Evolutionary conservation across 2,113 vertebrate genomes (phyloP), one percentile per base, ranked within the genome.

Genomic region (Crotalus helleri): DNA sequence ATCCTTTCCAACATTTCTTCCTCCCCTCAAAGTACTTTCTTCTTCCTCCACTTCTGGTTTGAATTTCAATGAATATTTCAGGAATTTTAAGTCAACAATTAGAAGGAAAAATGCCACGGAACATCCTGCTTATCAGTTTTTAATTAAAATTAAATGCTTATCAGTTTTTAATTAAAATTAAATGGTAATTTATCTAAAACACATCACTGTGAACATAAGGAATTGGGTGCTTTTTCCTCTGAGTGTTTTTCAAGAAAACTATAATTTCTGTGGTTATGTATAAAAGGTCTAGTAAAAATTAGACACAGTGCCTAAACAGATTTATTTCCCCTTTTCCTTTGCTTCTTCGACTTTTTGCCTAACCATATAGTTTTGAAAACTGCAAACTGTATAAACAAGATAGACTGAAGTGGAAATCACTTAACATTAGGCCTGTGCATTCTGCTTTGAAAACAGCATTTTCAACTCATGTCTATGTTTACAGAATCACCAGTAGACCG

Each of bases 381-480:
- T 94, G 53, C 29, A 94, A 93, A 95, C 58, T 93, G 58, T 64
- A 85, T 88, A 94, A 96, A 93, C 87, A 94, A 93, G 94, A 85
- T 87, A 95, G 39, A 96, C n/a, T 51, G 74, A 46, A 95, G n/a
- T 92, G 58, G 95, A 96, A 96, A 95, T 89, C 90, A 94, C 49
- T 95, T 94, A 95, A 91, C 23, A 91, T 93, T 46, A 91, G 46
- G 90, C 87, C 93, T 93, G 87, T 90, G 23, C 29, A 6, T 95
- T 96, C 54, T 92, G 46, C 91, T 94, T 93, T 93, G 90, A 85
- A 55, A 96, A 21, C 53, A 94, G 55, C 55, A 93, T 95, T 96
- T 95, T 92, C 59, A 93, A 91, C 94, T 97, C 96, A 92, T 94
- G 86, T 96, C 96, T 96, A 90, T 92, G 92, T 96, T 97, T 97